These are phyloP conservation scores for Eupeodes corollae DNA, from an alignment of 1,140 invertebrate genomes.

Conservation along the genomic window DNA sequence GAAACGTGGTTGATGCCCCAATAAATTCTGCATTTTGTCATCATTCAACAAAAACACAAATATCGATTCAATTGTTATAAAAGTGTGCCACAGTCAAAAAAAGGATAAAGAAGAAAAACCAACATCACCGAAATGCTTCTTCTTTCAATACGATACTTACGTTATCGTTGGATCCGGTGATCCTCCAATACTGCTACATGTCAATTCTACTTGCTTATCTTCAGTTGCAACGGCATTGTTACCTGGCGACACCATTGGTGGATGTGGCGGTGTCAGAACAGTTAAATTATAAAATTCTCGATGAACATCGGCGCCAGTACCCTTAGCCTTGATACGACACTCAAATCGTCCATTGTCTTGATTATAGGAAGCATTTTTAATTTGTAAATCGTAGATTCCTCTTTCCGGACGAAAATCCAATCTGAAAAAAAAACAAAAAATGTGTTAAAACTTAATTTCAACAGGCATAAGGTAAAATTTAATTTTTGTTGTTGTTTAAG, in stretches of 20 bases:
- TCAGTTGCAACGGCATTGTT: conserved; percentile 63
- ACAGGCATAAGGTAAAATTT: no score
- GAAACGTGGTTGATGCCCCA: no score
- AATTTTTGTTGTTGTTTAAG: no score
- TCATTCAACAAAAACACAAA: no score
- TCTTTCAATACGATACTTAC: no score
- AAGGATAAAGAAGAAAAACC: no score
- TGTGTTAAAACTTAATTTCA: no score
- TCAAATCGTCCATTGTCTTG: conserved; percentile 85
- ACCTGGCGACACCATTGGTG: conserved; percentile 62
- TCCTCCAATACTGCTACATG: conserved; percentile 73
- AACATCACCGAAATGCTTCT: no score
- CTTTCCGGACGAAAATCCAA: conserved; percentile 62
- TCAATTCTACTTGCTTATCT: conserved; percentile 60
- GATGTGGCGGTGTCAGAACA: conserved; percentile 70
- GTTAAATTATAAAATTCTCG: conserved; percentile 72
- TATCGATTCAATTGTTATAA: no score
- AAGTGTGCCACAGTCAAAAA: no score
- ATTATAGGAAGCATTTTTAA: conserved; percentile 75
- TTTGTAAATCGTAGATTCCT: conserved; percentile 78
- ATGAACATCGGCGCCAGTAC: conserved; percentile 71
- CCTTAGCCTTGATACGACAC: conserved; percentile 73
- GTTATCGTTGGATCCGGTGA: conserved; percentile 77
- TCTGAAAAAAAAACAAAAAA: conserved; percentile 39
- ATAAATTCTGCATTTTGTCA: no score